These are phyloP conservation scores for Dipodomys spectabilis DNA, from an alignment of 2,113 vertebrate species.

Conservation along the genomic window DNA sequence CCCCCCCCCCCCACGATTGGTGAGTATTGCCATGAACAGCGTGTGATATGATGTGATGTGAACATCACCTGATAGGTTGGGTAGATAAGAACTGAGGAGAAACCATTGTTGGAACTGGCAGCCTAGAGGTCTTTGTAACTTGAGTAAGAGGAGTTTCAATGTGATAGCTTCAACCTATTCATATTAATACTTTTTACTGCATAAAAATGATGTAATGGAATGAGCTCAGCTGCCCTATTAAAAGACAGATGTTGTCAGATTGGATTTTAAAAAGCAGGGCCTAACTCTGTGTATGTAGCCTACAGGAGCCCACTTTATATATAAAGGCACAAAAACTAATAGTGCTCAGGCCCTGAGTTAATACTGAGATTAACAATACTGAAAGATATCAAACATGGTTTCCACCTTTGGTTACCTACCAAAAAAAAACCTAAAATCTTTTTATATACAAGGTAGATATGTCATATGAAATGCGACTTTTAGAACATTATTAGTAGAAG, in stretches of 20 bases:
- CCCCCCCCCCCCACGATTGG: not conserved
- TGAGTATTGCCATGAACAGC: not conserved
- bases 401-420: not conserved
- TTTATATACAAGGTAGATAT: not conserved
- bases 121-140: not conserved
- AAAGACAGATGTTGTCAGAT: not conserved
- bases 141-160: not conserved
- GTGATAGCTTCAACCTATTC: not conserved
- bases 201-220: not conserved
- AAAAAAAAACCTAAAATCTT: not conserved
- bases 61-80: not conserved
- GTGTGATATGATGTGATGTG: too few species aligned
- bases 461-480: not conserved
- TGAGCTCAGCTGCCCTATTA: not conserved
- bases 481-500: not conserved
- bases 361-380: too few species aligned
- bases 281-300: not conserved
- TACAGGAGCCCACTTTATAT: not conserved
- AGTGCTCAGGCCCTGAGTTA: not conserved
- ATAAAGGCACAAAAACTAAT: not conserved
- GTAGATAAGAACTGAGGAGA: not conserved
- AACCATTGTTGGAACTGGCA: fast-evolving
- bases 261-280: not conserved
- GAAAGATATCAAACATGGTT: not conserved
- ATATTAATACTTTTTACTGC: not conserved